Conservation (phyloP, 1,140 invertebrate genomes). For the Lerema accius region DNA sequence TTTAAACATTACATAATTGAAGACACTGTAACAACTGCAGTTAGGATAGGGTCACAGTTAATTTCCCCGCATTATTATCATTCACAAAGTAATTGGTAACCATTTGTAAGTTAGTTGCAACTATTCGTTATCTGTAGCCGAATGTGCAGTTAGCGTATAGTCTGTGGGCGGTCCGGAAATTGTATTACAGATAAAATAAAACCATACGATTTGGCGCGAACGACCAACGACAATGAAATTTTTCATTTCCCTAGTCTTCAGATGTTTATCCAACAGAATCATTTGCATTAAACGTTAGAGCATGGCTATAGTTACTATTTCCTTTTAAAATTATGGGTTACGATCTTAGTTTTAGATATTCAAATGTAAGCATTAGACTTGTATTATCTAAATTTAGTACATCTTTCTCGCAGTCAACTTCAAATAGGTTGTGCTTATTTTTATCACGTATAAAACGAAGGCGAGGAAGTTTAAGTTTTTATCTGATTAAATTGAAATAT, state of each 20-base stretch:
- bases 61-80: conserved; percentile 5
- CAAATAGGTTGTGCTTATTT: conserved; percentile 7
- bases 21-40: neutral
- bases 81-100: conserved; percentile 21
- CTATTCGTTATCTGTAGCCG: conserved; percentile 20
- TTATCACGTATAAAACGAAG: neutral
- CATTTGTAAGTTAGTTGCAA: conserved; percentile 20
- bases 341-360: conserved; percentile 29
- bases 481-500: neutral
- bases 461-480: neutral
- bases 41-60: neutral
- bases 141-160: conserved; percentile 29
- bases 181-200: conserved; percentile 31
- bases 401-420: conserved; percentile 19
- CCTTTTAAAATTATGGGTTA: conserved; percentile 16
- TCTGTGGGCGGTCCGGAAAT: conserved; percentile 24
- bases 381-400: conserved; percentile 21
- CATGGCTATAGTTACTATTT: conserved; percentile 28
- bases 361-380: conserved; percentile 17
- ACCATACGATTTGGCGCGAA: conserved; percentile 27
- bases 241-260: conserved; percentile 24
- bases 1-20: neutral
- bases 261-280: conserved; percentile 30
- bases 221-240: conserved; percentile 25
- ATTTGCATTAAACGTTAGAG: conserved; percentile 26